A percentile compares a stretch with the other conserved stretches of the same genome.
Conservation (phyloP, 2,797 vertebrate genomes). For the Lepilemur ruficaudatus region DNA sequence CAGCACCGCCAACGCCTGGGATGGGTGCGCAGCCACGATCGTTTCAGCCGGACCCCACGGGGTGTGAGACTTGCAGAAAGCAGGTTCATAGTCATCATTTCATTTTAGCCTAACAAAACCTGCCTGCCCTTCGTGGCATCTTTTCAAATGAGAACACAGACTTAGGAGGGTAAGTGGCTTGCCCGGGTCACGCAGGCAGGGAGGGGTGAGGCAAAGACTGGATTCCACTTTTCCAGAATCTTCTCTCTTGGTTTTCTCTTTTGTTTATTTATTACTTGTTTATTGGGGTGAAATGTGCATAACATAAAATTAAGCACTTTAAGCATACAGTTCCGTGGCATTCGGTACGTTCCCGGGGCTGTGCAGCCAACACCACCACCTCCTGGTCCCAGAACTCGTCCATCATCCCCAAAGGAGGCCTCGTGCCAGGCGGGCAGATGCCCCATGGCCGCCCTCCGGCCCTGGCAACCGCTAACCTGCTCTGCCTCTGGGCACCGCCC, state of each 20-base stretch:
- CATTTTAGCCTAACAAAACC: not conserved
- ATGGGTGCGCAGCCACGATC: fast-evolving
- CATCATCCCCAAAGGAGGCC: not conserved
- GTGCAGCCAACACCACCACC: not conserved
- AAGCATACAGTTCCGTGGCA: not conserved
- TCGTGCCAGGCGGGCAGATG: not conserved
- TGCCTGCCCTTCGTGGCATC: fast-evolving
- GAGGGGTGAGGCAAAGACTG: not conserved
- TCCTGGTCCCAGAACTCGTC: too few species aligned
- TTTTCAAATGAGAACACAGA: not conserved
- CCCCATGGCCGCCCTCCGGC: not conserved
- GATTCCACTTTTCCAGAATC: not conserved
- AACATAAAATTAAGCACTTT: not conserved
- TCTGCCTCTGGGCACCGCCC: not conserved
- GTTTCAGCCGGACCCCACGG: not conserved
- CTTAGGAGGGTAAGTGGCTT: not conserved
- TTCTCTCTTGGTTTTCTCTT: not conserved
- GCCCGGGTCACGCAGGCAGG: not conserved
- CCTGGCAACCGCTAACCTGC: too few species aligned
- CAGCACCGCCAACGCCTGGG: fast-evolving
- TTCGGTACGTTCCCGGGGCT: not conserved
- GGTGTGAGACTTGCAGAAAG: fast-evolving
- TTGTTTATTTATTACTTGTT: not conserved
- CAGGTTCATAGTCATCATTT: not conserved
- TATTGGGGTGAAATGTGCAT: not conserved